These are phyloP conservation scores for Aphis gossypii DNA, from an alignment of 1,140 invertebrate species.

Conservation along the genomic window DNA sequence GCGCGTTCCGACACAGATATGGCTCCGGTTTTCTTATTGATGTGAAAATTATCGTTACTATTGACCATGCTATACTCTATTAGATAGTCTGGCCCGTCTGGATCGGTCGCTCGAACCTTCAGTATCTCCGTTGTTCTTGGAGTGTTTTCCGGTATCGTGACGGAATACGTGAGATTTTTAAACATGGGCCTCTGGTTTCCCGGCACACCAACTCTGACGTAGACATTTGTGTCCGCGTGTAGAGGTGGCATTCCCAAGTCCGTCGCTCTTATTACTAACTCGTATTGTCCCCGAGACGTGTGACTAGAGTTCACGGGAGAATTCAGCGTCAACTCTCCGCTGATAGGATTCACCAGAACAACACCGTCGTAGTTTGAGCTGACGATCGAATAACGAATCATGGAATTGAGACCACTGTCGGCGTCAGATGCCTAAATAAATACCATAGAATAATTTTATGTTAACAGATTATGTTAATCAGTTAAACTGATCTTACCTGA, in stretches of 20 bases:
- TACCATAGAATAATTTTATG: not conserved
- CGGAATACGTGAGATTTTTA: conserved; percentile 75
- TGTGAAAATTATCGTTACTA: conserved; percentile 81
- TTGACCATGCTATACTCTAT: conserved; percentile 73
- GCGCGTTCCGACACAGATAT: conserved; percentile 79
- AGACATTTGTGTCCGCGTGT: conserved; percentile 71
- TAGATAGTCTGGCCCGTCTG: conserved; percentile 76
- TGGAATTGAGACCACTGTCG: conserved; percentile 77
- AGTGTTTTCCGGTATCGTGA: conserved; percentile 76
- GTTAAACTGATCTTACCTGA: conserved; percentile 62
- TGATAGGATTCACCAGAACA: conserved; percentile 69
- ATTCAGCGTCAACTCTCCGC: conserved; percentile 74
- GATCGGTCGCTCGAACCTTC: conserved; percentile 75
- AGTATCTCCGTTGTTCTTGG: conserved; percentile 74
- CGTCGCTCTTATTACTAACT: conserved; percentile 74
- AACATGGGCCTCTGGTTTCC: conserved; percentile 81
- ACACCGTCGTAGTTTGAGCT: conserved; percentile 72
- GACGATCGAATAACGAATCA: conserved; percentile 73
- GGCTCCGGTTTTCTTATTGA: conserved; percentile 72
- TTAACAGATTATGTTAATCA: not conserved
- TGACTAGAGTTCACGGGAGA: conserved; percentile 73
- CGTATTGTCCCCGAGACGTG: conserved; percentile 77
- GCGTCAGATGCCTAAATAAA: conserved; percentile 71
- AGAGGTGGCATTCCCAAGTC: conserved; percentile 73
- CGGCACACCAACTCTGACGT: conserved; percentile 76